Evolutionary conservation across 1,140 invertebrate species (phyloP).

Genomic region (Aphis gossypii): DNA sequence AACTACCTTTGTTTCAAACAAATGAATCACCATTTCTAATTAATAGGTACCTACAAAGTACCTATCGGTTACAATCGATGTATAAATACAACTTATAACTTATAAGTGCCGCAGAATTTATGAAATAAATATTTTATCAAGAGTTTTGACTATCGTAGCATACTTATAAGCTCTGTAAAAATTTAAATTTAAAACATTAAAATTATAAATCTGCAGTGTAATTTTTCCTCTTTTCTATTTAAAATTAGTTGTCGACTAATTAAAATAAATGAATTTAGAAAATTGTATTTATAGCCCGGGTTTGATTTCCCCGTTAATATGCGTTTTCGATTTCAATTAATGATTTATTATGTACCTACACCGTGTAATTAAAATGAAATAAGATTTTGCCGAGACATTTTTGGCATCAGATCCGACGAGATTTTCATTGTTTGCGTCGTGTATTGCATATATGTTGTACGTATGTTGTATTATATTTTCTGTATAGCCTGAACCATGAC

Average conservation of each 20-base stretch:
- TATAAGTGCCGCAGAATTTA: not conserved
- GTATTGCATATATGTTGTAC: not conserved
- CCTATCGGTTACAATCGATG: not conserved
- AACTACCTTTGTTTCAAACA: not conserved
- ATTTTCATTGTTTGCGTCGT: not conserved
- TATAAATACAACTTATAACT: not conserved
- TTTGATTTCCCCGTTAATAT: not conserved
- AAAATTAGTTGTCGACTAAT: not conserved
- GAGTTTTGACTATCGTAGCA: not conserved
- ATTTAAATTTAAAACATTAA: not conserved
- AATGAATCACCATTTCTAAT: not conserved
- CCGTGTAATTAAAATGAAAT: slow-evolving; percentile 9
- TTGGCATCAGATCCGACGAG: not conserved
- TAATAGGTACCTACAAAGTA: not conserved
- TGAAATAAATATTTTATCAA: not conserved
- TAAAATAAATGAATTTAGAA: not conserved
- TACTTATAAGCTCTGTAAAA: not conserved
- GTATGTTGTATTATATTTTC: not conserved
- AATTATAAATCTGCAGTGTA: not conserved
- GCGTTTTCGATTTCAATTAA: not conserved
- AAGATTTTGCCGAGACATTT: slow-evolving; percentile 21
- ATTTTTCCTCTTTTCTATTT: not conserved
- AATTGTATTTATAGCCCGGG: not conserved
- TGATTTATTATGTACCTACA: not conserved
- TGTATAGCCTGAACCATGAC: slow-evolving; percentile 46